Conservation (phyloP, 2,888 invertebrate species). For the Dusona sp. region DNA sequence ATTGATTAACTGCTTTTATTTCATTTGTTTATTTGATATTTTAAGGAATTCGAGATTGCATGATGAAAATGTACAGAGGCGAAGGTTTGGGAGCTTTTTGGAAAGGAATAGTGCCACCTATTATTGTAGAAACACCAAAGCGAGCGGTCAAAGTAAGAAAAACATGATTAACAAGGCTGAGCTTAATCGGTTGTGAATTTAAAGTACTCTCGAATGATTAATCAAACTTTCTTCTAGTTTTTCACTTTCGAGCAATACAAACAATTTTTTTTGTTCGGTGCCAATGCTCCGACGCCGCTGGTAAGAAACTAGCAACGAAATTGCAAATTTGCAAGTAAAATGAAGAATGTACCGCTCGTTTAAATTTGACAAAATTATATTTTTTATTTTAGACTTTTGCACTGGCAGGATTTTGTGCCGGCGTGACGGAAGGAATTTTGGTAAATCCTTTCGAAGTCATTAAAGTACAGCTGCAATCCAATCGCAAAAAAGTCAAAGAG, state of each 20-base stretch:
- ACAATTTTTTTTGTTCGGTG: slow-evolving; percentile 92
- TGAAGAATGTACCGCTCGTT: background rate
- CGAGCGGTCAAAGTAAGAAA: slow-evolving; percentile 92
- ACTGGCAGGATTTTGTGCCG: slow-evolving; percentile 94
- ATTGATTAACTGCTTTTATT: slow-evolving; percentile 3
- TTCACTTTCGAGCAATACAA: slow-evolving; percentile 97
- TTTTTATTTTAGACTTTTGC: slow-evolving; percentile 91
- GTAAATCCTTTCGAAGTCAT: slow-evolving; percentile 98
- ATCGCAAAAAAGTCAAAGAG: slow-evolving; percentile 88
- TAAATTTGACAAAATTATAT: background rate
- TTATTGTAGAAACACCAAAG: slow-evolving; percentile 97
- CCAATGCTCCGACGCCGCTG: slow-evolving; percentile 90
- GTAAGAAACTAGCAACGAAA: slow-evolving; percentile 85
- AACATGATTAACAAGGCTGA: background rate
- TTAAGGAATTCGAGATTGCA: slow-evolving; percentile 93
- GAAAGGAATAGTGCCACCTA: slow-evolving; percentile 97
- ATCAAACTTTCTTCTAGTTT: slow-evolving; percentile 86
- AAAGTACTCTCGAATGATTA: background rate
- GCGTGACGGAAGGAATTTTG: slow-evolving; percentile 95
- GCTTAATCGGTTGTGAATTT: slow-evolving; percentile 17
- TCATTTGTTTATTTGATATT: slow-evolving; percentile 83
- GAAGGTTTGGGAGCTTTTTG: slow-evolving; percentile 95
- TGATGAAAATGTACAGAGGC: slow-evolving; percentile 93
- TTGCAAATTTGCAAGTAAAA: background rate
- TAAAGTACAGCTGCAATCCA: slow-evolving; percentile 95